Evolutionary conservation across 2,797 vertebrate species (phyloP), one percentile per base, ranked within the genome.

Genomic region (Echiichthys vipera): DNA sequence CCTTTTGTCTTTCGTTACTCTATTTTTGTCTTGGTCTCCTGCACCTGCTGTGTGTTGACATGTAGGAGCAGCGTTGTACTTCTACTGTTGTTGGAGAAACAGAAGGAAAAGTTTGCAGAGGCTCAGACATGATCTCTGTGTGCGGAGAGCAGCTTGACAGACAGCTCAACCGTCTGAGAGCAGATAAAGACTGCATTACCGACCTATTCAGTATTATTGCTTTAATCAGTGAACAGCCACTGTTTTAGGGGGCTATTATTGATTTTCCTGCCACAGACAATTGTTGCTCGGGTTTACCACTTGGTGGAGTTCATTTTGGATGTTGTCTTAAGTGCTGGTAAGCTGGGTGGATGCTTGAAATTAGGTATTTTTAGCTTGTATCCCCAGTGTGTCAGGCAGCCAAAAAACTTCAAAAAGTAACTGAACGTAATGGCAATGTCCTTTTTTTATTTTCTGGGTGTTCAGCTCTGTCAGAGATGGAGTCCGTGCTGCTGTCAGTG

Each of bases 391-490:
- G 36, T 62, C n/a, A 43, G 58, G n/a, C 39, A 34, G 34, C 20
- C n/a, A n/a, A n/a, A n/a, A n/a, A n/a, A n/a, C n/a, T 10, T 25
- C 2, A 40, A 53, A 29, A 22, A 8, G 5, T 32, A 32, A 9
- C 27, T 13, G 11, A 42, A 7, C n/a, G n/a, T n/a, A 24, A 24
- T 14, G 30, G 15, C n/a, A 3, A 4, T 36, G 27, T 15, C 11
- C 20, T 39, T 37, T 20, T 20, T 24, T 15, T 20, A 4, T 11
- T n/a, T 40, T 13, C 11, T 6, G 40, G 36, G 25, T 45, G 53
- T 46, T 65, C 91, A 99, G 98, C 97, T 47, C 89, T 98, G 74
- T 84, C 88, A 42, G 96, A 98, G 78, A 95, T 99, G 95, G 96
- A 99, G 92, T 91, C 94, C 2, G 83, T 95, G 82, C 91, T 99